phyloP scores from a whole-genome alignment of 2,113 vertebrate species.

The Rhinogobius similis region DNA sequence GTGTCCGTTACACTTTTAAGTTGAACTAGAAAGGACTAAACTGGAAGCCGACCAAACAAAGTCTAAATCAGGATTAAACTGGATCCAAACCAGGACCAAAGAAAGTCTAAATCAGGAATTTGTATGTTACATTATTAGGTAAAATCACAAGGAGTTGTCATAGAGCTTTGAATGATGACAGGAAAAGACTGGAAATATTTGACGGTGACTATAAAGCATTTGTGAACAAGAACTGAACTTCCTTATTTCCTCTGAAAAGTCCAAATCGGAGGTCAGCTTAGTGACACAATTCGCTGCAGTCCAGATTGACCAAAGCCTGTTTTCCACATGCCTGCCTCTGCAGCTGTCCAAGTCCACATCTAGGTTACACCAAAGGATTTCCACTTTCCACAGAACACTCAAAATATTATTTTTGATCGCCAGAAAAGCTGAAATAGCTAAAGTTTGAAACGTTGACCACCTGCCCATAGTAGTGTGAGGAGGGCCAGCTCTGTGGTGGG shows the following conservation, averaged over 20 bases:
- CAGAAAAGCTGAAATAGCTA: conserved; percentile 54
- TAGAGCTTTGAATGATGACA: neutral
- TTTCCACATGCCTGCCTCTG: conserved; percentile 73
- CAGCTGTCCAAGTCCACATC: conserved; percentile 72
- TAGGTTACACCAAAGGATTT: conserved; percentile 59
- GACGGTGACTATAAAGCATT: neutral
- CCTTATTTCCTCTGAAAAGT: conserved; percentile 38
- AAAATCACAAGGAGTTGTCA: neutral
- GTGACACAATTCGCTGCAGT: conserved; percentile 57
- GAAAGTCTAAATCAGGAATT: no score
- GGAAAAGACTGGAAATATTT: neutral
- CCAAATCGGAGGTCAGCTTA: conserved; percentile 48
- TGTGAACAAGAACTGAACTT: conserved; percentile 20
- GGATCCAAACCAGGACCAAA: no score
- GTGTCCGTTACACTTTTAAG: no score
- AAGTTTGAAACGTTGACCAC: conserved; percentile 64
- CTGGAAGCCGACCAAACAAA: no score
- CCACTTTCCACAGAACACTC: conserved; percentile 45
- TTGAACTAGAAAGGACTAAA: no score
- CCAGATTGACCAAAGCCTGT: conserved; percentile 67
- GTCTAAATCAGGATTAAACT: no score
- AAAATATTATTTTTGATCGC: conserved; percentile 55
- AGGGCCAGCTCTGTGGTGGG: conserved; percentile 49
- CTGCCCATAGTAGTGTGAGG: conserved; percentile 44
- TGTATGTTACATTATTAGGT: neutral